Conservation (phyloP, 2,113 vertebrate genomes). For the Oreochromis aureus region DNA sequence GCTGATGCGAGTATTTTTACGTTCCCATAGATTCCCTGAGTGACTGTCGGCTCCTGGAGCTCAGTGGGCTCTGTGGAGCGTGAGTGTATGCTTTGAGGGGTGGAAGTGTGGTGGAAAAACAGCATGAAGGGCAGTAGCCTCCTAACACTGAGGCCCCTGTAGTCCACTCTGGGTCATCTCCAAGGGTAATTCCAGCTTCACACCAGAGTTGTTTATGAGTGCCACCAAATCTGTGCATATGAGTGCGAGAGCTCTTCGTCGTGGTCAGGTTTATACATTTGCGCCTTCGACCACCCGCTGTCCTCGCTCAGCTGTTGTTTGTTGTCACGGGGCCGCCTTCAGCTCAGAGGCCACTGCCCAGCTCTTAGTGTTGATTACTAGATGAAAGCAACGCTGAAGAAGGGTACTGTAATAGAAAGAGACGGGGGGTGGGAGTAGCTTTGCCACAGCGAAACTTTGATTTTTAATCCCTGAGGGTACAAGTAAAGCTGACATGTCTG, state of each 20-base stretch:
- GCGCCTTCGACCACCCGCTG: neutral
- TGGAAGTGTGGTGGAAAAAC: conserved; percentile 34
- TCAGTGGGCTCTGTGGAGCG: conserved; percentile 43
- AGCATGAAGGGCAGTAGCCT: conserved; percentile 2
- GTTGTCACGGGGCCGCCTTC: conserved; percentile 36
- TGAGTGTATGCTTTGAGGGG: conserved; percentile 41
- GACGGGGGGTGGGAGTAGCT: neutral
- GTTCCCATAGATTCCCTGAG: conserved; percentile 57
- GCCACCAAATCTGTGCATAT: neutral
- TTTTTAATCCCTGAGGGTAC: conserved; percentile 4
- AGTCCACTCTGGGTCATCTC: neutral
- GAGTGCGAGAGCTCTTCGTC: neutral
- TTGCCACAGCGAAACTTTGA: conserved; percentile 13
- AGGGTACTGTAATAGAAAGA: neutral
- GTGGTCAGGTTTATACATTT: neutral
- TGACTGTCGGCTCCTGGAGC: conserved; percentile 51
- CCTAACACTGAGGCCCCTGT: neutral
- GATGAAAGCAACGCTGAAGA: neutral
- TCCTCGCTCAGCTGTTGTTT: conserved; percentile 65
- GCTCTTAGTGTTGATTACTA: conserved; percentile 15
- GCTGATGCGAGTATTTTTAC: conserved; percentile 68
- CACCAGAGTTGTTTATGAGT: neutral
- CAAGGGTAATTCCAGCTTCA: conserved; percentile 9
- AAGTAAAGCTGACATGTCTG: conserved; percentile 1
- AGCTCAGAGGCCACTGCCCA: neutral